phyloP scores from a whole-genome alignment of 1,140 invertebrate species.

The Drosophila parabipectinata region DNA sequence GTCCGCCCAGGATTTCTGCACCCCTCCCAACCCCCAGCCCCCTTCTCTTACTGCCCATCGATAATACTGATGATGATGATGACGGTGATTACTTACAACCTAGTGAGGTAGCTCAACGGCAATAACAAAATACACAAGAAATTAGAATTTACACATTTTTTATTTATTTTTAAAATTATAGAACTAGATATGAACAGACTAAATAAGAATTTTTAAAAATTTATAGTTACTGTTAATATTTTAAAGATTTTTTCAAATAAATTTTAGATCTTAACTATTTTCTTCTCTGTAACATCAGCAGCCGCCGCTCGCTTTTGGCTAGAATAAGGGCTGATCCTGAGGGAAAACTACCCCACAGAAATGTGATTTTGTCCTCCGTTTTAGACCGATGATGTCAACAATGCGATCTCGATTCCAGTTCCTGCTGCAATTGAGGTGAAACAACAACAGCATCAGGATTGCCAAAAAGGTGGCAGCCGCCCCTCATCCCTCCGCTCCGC shows the following conservation, averaged over 20 bases:
- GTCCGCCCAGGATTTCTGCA: slow-evolving; percentile 22
- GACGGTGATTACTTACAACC: slow-evolving; percentile 82
- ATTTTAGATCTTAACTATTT: neutral
- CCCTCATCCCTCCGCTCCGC: slow-evolving; percentile 3
- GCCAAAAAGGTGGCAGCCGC: slow-evolving; percentile 60
- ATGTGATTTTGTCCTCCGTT: slow-evolving; percentile 16
- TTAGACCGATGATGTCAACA: slow-evolving; percentile 64
- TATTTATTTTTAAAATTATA: neutral
- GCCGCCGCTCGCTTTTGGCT: slow-evolving; percentile 62
- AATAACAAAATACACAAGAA: neutral
- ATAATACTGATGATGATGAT: slow-evolving; percentile 69
- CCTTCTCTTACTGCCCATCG: slow-evolving; percentile 14
- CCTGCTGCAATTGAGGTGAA: slow-evolving; percentile 71
- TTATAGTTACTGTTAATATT: too few relatives aligned
- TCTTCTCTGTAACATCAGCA: slow-evolving; percentile 26
- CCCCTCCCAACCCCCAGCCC: neutral
- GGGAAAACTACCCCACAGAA: slow-evolving; percentile 60
- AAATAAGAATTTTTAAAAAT: too few relatives aligned
- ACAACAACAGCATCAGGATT: slow-evolving; percentile 41
- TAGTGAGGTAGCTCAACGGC: slow-evolving; percentile 58
- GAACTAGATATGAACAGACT: too few relatives aligned
- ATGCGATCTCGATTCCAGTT: slow-evolving; percentile 63
- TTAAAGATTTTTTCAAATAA: too few relatives aligned
- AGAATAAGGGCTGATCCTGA: slow-evolving; percentile 71
- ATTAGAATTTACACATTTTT: neutral